Evolutionary conservation across 2,888 invertebrate genomes (phyloP), one percentile per base, ranked within the genome.

Genomic region (Stenodera caucasica): DNA sequence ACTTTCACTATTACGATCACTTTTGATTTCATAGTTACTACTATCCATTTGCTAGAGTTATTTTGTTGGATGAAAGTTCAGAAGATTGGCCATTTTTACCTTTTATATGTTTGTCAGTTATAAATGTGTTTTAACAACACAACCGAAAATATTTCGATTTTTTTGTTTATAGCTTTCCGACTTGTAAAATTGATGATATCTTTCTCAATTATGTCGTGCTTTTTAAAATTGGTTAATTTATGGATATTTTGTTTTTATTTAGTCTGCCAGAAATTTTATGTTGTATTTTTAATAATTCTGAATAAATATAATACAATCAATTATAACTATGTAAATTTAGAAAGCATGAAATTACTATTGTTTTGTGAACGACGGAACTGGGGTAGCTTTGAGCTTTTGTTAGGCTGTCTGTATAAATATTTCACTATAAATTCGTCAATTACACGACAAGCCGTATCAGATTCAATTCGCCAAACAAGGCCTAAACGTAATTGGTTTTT

Each of bases 1-100:
- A 74, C 70, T 72, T 72, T 70, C 72, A 72, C 70, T 70, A 71
- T 70, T 67, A 66, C 66, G 60, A 67, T 66, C 70, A 72, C 72
- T 74, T 70, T 71, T 71, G 68, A 73, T 69, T 71, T 68, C 59
- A 64, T 70, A 70, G 63, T 67, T 66, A 11, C n/a, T 18, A 18
- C 67, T 67, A 72, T 72, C 69, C 67, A 67, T 68, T 73, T 70
- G 69, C 69, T 63, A 57, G 54, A 37, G 58, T 59, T 58, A 49
- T 58, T 45, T 58, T 63, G 37, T 30, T 45, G 60, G 35, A 64
- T 57, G 55, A 37, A 60, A 62, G 55, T 63, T 60, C 60, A 51
- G 54, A 45, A 29, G 37, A 11, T 23, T 55, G 23, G 58, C 56
- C 59, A 63, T 52, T 60, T 57, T 57, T 56, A 50, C 55, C 55